Percentiles rank a stretch among this genome's conserved stretches.
phyloP scores from a whole-genome alignment of 2,888 invertebrate genomes.

The Panzeria rudis region DNA sequence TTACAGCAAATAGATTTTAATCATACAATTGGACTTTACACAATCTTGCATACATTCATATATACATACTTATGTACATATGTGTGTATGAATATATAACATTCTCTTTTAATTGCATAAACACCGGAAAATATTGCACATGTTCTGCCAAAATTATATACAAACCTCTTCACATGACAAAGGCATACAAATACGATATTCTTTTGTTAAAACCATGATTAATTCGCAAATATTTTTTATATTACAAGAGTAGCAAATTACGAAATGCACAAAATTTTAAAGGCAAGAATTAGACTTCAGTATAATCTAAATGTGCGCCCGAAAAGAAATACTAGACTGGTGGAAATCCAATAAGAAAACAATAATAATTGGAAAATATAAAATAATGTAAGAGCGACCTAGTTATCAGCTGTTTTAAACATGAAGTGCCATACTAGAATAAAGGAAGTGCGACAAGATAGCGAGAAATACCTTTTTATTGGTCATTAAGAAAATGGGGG shows the following conservation, averaged over 20 bases:
- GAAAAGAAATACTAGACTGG: slow-evolving; percentile 15
- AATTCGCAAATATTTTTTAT: slow-evolving; percentile 17
- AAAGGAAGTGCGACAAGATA: too few species aligned
- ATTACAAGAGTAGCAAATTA: slow-evolving; percentile 37
- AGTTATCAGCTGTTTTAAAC: slow-evolving; percentile 10
- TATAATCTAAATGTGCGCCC: not conserved
- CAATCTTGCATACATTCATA: not conserved
- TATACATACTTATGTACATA: not conserved
- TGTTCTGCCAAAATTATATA: slow-evolving; percentile 37
- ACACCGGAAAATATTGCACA: not conserved
- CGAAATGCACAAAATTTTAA: slow-evolving; percentile 13
- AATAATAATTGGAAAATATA: not conserved
- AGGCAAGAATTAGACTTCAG: slow-evolving; percentile 14
- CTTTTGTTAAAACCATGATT: slow-evolving; percentile 92
- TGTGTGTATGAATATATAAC: not conserved
- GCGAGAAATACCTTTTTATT: too few species aligned
- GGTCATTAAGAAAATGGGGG: too few species aligned
- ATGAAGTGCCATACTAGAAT: too few species aligned
- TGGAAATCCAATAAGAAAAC: slow-evolving; percentile 31
- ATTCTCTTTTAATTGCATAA: not conserved
- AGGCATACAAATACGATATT: slow-evolving; percentile 96
- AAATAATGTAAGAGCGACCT: slow-evolving; percentile 23
- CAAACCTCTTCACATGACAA: slow-evolving; percentile 94
- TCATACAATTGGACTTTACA: slow-evolving; percentile 12
- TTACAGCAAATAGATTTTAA: not conserved